A percentile compares a stretch with the other conserved stretches of the same genome.
Evolutionary conservation across 2,797 vertebrate genomes (phyloP).

Genomic region (Nyctalus aviator): DNA sequence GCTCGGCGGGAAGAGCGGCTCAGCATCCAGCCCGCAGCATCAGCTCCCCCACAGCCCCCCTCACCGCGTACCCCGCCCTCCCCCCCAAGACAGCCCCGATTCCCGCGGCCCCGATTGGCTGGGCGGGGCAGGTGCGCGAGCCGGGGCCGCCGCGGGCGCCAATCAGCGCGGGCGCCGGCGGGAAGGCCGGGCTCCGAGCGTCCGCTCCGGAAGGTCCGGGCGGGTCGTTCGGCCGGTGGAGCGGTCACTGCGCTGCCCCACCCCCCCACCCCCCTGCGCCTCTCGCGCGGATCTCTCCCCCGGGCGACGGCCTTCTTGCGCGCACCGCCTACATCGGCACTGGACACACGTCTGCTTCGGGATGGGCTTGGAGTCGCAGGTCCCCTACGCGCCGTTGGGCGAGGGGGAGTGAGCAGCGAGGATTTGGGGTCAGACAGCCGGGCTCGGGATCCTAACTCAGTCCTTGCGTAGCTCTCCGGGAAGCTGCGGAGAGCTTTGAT

Average conservation of each 20-base stretch:
- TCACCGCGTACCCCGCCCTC: not conserved
- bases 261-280: no score
- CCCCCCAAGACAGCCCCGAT: slow-evolving; percentile 63
- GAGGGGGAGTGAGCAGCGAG: not conserved
- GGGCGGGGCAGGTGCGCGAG: slow-evolving; percentile 72
- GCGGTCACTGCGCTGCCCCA: not conserved
- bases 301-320: not conserved
- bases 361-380: not conserved
- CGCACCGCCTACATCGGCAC: not conserved
- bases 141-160: slow-evolving; percentile 69
- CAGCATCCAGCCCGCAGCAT: not conserved
- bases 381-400: not conserved
- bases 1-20: slow-evolving; percentile 32
- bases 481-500: not conserved
- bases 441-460: not conserved
- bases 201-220: slow-evolving; percentile 74
- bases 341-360: not conserved
- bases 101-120: slow-evolving; percentile 76
- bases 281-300: accelerated
- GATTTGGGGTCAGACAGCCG: not conserved
- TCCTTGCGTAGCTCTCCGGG: not conserved
- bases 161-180: slow-evolving; percentile 56
- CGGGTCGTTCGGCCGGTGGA: not conserved
- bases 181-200: slow-evolving; percentile 60
- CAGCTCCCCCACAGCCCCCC: not conserved